Evolutionary conservation across 1,140 invertebrate genomes (phyloP).

Genomic region (Mizuhopecten yessoensis): DNA sequence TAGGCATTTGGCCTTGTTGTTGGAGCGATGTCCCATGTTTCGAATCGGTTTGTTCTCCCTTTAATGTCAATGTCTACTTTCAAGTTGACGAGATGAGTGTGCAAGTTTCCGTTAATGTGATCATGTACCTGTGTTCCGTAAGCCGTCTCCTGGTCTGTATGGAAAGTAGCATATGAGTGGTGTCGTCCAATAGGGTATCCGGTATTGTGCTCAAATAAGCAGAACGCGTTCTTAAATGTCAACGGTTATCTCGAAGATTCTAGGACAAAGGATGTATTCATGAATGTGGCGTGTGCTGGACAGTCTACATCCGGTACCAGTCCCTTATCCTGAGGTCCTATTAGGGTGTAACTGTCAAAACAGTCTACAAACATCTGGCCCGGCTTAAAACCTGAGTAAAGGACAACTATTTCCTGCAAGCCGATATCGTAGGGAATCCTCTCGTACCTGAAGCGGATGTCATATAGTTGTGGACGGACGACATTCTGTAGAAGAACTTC

Average conservation of each 20-base stretch:
- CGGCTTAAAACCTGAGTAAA: conserved; percentile 70
- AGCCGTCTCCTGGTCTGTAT: conserved; percentile 50
- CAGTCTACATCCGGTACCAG: conserved; percentile 74
- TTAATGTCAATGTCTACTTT: conserved; percentile 72
- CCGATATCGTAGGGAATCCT: conserved; percentile 73
- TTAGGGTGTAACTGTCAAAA: conserved; percentile 66
- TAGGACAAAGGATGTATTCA: conserved; percentile 51
- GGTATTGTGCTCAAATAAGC: conserved; percentile 78
- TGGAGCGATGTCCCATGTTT: conserved; percentile 69
- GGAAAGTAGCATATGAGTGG: conserved; percentile 73
- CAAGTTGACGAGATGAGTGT: conserved; percentile 74
- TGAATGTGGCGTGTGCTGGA: conserved; percentile 67
- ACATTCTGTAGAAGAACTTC: conserved; percentile 69
- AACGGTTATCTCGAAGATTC: conserved; percentile 46
- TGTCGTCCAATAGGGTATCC: conserved; percentile 72
- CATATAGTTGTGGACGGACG: conserved; percentile 62
- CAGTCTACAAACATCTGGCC: conserved; percentile 67
- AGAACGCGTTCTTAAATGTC: conserved; percentile 64
- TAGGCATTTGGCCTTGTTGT: conserved; percentile 57
- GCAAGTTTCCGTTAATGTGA: conserved; percentile 64
- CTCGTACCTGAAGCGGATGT: conserved; percentile 64
- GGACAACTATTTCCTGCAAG: conserved; percentile 68
- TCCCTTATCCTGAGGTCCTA: conserved; percentile 55
- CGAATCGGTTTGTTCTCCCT: conserved; percentile 67
- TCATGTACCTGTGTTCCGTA: conserved; percentile 66